Evolutionary conservation across 2,888 invertebrate species (phyloP).

Genomic region (Aphrophora alni): DNA sequence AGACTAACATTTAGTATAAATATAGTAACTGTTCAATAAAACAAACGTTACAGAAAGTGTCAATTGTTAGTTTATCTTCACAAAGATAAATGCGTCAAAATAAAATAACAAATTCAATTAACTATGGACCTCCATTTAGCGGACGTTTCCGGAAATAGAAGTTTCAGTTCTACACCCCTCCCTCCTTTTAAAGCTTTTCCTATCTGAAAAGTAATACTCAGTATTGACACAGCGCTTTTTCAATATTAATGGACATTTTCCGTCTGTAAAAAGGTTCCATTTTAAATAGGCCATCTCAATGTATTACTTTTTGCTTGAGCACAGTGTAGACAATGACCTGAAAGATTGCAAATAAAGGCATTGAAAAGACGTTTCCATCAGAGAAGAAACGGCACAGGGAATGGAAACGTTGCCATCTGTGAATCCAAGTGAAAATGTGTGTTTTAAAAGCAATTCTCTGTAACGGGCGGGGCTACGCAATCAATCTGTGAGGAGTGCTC

Average conservation of each 20-base stretch:
- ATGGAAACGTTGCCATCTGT: not conserved
- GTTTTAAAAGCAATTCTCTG: constrained; percentile 6
- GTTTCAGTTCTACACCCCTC: not conserved
- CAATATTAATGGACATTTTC: constrained; percentile 9
- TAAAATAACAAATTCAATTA: not conserved
- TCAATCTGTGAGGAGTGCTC: not conserved
- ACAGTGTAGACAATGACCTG: not conserved
- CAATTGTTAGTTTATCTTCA: not conserved
- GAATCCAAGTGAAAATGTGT: not conserved
- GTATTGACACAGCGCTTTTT: not conserved
- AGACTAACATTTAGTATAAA: too few species aligned
- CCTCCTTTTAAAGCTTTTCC: not conserved
- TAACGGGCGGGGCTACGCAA: not conserved
- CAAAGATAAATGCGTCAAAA: not conserved
- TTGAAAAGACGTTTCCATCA: constrained; percentile 9
- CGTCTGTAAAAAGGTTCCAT: not conserved
- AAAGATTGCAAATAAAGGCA: not conserved
- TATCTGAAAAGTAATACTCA: not conserved
- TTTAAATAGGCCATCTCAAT: constrained; percentile 6
- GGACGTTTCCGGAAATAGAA: not conserved
- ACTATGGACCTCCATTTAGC: not conserved
- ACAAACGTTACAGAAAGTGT: not conserved
- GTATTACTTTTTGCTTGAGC: not conserved
- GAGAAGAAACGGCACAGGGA: not conserved
- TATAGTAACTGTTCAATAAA: not conserved